These are phyloP conservation scores for Epicauta chinensis DNA, from an alignment of 1,140 invertebrate species.

Conservation along the genomic window DNA sequence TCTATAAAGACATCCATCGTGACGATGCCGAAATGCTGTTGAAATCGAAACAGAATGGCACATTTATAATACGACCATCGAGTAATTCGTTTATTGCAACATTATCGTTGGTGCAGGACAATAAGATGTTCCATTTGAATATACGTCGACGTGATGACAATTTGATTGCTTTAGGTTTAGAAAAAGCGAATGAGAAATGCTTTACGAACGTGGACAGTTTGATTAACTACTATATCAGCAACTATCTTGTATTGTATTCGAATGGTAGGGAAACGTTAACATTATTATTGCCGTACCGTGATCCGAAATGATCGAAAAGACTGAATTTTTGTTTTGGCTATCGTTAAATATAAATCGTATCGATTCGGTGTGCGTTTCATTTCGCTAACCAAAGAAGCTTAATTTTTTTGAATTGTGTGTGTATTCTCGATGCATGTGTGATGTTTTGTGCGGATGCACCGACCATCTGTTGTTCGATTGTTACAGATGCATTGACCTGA, in stretches of 20 bases:
- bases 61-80: constrained; percentile 39
- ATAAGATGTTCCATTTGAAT: constrained; percentile 36
- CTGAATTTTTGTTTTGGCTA: no score
- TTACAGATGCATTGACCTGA: no score
- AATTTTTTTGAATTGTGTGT: no score
- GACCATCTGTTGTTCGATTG: no score
- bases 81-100: constrained; percentile 29
- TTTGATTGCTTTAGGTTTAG: constrained; percentile 32
- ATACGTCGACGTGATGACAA: constrained; percentile 32
- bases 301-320: no score
- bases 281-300: constrained; percentile 39
- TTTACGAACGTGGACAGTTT: constrained; percentile 34
- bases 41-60: constrained; percentile 33
- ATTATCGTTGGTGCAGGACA: constrained; percentile 35
- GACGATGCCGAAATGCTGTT: constrained; percentile 33
- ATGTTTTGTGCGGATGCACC: no score
- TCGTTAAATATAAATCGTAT: no score
- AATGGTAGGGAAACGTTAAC: constrained; percentile 26
- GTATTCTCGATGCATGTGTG: no score
- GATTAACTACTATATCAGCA: constrained; percentile 41
- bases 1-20: constrained; percentile 35
- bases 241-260: constrained; percentile 38
- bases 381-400: no score
- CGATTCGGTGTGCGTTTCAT: no score
- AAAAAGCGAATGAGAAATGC: constrained; percentile 36